A percentile compares a stretch with the other conserved stretches of the same genome.
Conservation (phyloP, 2,888 invertebrate species). For the Pyrgus malvae region DNA sequence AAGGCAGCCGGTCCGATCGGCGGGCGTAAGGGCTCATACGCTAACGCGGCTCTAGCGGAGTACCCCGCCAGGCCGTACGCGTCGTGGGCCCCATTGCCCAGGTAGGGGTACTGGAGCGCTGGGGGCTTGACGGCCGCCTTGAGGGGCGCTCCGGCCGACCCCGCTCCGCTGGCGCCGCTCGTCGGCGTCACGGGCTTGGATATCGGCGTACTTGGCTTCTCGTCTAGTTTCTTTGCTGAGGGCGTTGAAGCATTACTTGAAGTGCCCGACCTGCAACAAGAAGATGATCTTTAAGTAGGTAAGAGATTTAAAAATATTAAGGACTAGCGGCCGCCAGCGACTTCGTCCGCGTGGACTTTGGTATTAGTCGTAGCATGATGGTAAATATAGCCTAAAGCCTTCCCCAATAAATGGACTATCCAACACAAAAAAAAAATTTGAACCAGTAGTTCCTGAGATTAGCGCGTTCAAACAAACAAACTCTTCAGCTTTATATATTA, state of each 20-base stretch:
- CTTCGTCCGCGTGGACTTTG: no score
- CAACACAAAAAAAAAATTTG: no score
- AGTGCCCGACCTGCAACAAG: constrained; percentile 85
- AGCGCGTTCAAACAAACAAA: no score
- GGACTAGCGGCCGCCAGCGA: no score
- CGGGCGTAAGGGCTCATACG: constrained; percentile 75
- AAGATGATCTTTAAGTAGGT: not conserved
- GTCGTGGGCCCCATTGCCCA: constrained; percentile 75
- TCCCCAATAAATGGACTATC: no score
- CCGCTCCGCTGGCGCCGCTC: constrained; percentile 82
- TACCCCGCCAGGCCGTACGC: constrained; percentile 77
- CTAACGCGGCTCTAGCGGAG: constrained; percentile 74
- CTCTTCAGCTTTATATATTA: no score
- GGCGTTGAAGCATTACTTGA: constrained; percentile 96
- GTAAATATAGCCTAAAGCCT: no score
- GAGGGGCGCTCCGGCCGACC: constrained; percentile 79
- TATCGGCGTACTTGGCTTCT: constrained; percentile 95
- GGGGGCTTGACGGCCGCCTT: constrained; percentile 83
- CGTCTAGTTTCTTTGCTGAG: constrained; percentile 92
- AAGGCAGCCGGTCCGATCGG: constrained; percentile 81
- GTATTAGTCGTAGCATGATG: no score
- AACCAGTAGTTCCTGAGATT: no score
- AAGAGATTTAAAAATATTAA: no score
- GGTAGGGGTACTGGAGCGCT: constrained; percentile 84
- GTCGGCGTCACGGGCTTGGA: constrained; percentile 95